A percentile compares a stretch with the other conserved stretches of the same genome.
Evolutionary conservation across 2,113 vertebrate genomes (phyloP).

Genomic region (Brachirus orientalis): DNA sequence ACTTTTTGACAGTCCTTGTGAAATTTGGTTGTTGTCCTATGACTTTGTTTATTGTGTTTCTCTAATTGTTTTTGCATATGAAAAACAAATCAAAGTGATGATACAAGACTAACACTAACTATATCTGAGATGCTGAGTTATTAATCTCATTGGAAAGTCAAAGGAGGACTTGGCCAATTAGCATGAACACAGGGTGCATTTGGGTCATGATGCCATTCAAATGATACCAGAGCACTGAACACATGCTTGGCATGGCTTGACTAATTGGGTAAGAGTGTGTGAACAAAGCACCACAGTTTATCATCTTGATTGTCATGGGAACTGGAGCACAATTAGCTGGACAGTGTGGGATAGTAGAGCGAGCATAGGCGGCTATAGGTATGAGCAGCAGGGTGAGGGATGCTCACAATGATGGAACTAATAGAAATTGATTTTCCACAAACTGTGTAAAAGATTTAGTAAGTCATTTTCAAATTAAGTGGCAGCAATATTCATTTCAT

Average conservation of each 20-base stretch:
- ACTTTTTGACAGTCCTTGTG: too few relatives aligned
- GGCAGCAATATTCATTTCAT: conserved; percentile 31
- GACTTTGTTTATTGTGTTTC: too few relatives aligned
- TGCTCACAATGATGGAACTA: conserved; percentile 53
- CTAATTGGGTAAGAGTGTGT: conserved; percentile 70
- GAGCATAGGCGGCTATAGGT: conserved; percentile 42
- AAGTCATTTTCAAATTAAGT: conserved; percentile 36
- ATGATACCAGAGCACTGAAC: conserved; percentile 46
- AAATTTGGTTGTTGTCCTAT: too few relatives aligned
- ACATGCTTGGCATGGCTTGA: conserved; percentile 37
- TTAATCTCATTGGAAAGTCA: conserved; percentile 14
- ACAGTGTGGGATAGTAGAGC: conserved; percentile 45
- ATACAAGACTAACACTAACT: too few relatives aligned
- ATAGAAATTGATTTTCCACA: conserved; percentile 53
- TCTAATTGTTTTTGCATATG: too few relatives aligned
- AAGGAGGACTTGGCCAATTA: conserved; percentile 54
- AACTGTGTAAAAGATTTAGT: conserved; percentile 33
- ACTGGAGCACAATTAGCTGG: conserved; percentile 72
- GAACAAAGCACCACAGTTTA: conserved; percentile 58
- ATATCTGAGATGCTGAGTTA: too few relatives aligned
- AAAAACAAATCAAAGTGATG: too few relatives aligned
- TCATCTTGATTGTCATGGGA: conserved; percentile 71
- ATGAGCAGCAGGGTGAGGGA: conserved; percentile 41
- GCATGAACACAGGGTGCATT: conserved; percentile 25
- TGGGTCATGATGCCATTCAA: conserved; percentile 36